Base-by-base conservation (phyloP, 2,113 vertebrate genomes). In the Mastomys natalensis region DNA sequence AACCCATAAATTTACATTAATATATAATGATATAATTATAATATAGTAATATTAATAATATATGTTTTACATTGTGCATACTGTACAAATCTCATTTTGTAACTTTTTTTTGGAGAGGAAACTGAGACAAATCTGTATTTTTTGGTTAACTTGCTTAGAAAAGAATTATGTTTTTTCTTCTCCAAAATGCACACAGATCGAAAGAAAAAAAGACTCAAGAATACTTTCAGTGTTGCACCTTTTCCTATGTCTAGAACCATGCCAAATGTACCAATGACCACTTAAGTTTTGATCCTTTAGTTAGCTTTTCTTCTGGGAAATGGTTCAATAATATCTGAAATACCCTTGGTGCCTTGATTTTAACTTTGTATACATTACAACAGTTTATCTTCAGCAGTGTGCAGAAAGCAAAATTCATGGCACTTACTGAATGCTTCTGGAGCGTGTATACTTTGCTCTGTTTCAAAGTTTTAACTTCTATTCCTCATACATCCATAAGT, bases 371-470 rank as follows among this genome's bases (percentile, higher is more conserved):
- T 60, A 1, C 21, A 58, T 60, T 94, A 53, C 3, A 80, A 76
- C 68, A 11, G 43, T 91, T 51, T 90, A 13, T 89, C 8, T 91
- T 95, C 24, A 81, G 1, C 87, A 64, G 26, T 55, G n/a, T 76
- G 43, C 8, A 92, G 24, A 90, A 95, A 90, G 6, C 29, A 91
- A 90, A 96, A 86, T 43, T 29, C 1, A 4, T 86, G 87, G 53
- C 11, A 53, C 31, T 90, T 88, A 88, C 84, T 92, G 80, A 53
- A 68, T 77, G 24, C 90, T 73, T 95, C 8, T 86, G 53, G 64
- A 90, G 43, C 37, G 55, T 43, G n/a, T 48, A 5, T 2, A 15
- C 21, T 85, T 1, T 51, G 85, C 70, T 88, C 31, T 72, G 13
- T 86, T 87, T 85, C 66, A 87, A 91, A 90, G 55, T 2, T 19